phyloP scores from a whole-genome alignment of 2,797 vertebrate species.

The Ibycter americanus region DNA sequence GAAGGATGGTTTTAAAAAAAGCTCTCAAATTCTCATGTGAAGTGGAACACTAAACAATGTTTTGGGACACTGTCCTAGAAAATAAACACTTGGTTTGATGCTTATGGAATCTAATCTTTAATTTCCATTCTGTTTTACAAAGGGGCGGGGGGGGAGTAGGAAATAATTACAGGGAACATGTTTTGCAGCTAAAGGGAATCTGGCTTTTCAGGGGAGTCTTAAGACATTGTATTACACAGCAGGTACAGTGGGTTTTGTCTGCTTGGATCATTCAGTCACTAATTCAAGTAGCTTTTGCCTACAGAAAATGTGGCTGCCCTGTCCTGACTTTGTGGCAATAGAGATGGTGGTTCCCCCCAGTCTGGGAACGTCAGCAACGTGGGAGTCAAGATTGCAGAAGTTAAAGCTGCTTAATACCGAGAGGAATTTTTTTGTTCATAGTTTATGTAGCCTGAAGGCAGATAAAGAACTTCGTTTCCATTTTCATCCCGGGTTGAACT shows the following conservation, averaged over 20 bases:
- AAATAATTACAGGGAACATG: not conserved
- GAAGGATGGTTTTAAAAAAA: not conserved
- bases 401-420: not conserved
- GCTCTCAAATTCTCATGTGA: not conserved
- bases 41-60: not conserved
- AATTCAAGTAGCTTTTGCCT: not conserved
- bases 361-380: not conserved
- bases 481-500: constrained; percentile 29
- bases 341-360: not conserved
- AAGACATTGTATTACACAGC: not conserved
- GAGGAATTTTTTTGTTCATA: not conserved
- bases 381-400: not conserved
- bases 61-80: not conserved
- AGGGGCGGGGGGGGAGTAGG: rapidly evolving
- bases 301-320: not conserved
- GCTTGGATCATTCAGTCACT: not conserved
- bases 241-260: not conserved
- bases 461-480: not conserved
- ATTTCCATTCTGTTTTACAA: not conserved
- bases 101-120: not conserved
- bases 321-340: not conserved
- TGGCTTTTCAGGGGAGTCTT: not conserved
- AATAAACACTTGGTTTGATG: not conserved
- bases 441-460: not conserved
- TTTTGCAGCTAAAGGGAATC: not conserved